Conservation (phyloP, 1,140 invertebrate species). For the Procambarus clarkii region DNA sequence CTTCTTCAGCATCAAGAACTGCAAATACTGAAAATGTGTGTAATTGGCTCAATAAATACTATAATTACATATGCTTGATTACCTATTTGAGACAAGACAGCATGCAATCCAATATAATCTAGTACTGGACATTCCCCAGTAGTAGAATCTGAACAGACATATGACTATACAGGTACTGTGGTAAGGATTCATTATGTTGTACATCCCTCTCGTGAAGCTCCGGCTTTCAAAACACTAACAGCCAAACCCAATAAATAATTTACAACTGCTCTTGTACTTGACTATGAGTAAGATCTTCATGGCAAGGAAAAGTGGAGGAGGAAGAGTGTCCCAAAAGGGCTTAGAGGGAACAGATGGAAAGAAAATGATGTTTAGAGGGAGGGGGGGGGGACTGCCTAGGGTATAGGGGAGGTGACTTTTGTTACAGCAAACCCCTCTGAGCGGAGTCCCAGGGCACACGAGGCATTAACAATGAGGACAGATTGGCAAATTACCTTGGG, state of each 20-base stretch:
- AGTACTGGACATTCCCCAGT: not conserved
- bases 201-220: not conserved
- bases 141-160: not conserved
- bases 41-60: not conserved
- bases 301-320: no score
- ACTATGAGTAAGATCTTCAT: no score
- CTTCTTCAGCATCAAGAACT: not conserved
- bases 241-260: not conserved
- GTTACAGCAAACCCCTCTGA: no score
- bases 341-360: no score
- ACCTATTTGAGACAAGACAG: slow-evolving; percentile 7
- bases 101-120: not conserved
- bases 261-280: no score
- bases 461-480: not conserved
- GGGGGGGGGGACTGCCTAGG: no score
- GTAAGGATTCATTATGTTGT: not conserved
- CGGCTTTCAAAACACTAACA: not conserved
- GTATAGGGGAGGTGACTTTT: no score
- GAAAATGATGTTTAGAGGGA: no score
- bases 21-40: not conserved
- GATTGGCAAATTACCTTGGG: not conserved
- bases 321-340: no score
- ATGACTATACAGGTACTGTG: not conserved
- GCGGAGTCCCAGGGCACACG: no score
- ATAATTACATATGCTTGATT: not conserved